Evolutionary conservation across 2,113 vertebrate genomes (phyloP).

Genomic region (Silurus meridionalis): DNA sequence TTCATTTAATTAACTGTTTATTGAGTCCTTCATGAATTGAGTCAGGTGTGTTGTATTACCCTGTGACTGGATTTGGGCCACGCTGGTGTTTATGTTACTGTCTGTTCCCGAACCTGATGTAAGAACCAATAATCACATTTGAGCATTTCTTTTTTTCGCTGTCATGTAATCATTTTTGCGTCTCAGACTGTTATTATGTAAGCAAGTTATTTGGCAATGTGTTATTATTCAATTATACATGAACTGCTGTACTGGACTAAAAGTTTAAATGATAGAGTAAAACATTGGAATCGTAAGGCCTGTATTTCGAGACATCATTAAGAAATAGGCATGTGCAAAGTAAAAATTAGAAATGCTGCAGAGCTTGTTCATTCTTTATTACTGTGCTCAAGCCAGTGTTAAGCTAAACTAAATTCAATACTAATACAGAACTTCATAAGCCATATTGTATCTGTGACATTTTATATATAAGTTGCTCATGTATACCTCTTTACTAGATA

Average conservation of each 20-base stretch:
- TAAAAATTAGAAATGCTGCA: not conserved
- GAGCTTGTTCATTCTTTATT: not conserved
- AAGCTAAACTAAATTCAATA: not conserved
- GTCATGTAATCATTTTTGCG: not conserved
- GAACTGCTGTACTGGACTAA: not conserved
- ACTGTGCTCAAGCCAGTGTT: not conserved
- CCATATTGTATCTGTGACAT: no score
- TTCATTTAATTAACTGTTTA: slow-evolving; percentile 33
- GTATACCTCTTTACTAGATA: not conserved
- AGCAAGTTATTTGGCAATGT: not conserved
- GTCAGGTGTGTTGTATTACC: slow-evolving; percentile 17
- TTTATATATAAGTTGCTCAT: not conserved
- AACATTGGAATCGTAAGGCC: not conserved
- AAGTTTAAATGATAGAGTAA: not conserved
- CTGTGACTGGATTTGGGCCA: slow-evolving; percentile 9
- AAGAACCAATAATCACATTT: not conserved
- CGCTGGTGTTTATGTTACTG: not conserved
- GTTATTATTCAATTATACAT: not conserved
- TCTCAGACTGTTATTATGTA: not conserved
- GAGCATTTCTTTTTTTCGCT: not conserved
- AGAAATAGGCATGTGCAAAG: not conserved
- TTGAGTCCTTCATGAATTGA: slow-evolving; percentile 14
- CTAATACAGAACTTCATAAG: not conserved
- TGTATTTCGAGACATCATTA: not conserved
- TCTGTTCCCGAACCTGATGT: not conserved